Conservation (phyloP, 2,113 vertebrate genomes). For the Elaphurus davidianus region DNA sequence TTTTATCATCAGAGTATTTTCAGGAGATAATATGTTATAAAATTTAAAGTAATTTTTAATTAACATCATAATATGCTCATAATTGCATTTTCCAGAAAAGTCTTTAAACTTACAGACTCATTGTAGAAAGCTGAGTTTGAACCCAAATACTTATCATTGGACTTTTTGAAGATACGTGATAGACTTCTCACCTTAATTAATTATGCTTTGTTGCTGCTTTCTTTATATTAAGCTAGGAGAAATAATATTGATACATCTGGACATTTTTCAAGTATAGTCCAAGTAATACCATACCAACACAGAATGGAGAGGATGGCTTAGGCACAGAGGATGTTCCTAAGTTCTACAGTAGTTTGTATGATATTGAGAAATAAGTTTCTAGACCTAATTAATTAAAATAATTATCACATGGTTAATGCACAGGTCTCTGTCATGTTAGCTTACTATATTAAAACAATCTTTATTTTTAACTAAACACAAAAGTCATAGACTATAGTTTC, state of each 20-base stretch:
- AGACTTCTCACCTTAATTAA: background rate
- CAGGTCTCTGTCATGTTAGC: background rate
- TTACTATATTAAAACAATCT: background rate
- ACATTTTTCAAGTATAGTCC: slow-evolving; percentile 19
- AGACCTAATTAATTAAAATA: slow-evolving; percentile 48
- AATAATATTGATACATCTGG: background rate
- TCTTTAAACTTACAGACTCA: slow-evolving; percentile 45
- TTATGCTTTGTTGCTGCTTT: background rate
- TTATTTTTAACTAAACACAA: slow-evolving; percentile 18
- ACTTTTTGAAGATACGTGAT: background rate
- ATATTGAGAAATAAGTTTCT: slow-evolving; percentile 15
- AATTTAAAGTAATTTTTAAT: slow-evolving; percentile 65
- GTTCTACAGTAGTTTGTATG: background rate
- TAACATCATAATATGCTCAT: slow-evolving; percentile 55
- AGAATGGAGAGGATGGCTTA: background rate
- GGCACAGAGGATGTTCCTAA: background rate
- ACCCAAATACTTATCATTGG: background rate
- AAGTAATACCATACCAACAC: background rate
- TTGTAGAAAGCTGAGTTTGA: slow-evolving; percentile 31
- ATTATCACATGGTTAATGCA: background rate
- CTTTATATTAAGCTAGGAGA: background rate
- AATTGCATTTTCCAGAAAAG: slow-evolving; percentile 59
- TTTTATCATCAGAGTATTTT: slow-evolving; percentile 65
- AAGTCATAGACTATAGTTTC: background rate
- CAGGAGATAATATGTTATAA: slow-evolving; percentile 61